Percentiles rank a stretch among this genome's conserved stretches.
Conservation (phyloP, 2,797 vertebrate genomes). For the Acomys russatus region DNA sequence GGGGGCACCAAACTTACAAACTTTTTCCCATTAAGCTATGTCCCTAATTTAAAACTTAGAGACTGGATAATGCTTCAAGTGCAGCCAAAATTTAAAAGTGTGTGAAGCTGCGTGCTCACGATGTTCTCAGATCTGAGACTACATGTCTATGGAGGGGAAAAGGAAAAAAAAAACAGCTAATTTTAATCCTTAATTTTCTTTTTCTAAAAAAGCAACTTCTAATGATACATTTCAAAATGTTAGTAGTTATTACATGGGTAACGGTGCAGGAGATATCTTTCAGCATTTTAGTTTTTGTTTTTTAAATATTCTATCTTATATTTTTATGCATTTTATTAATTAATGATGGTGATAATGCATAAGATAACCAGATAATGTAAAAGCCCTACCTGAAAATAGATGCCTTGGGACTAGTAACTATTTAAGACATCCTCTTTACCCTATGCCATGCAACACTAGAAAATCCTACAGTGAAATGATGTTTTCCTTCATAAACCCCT, state of each 20-base stretch:
- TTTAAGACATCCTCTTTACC: background rate
- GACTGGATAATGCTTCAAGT: background rate
- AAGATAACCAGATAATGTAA: background rate
- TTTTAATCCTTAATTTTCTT: background rate
- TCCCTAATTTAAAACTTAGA: background rate
- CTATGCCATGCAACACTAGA: background rate
- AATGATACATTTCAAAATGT: background rate
- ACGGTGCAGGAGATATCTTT: background rate
- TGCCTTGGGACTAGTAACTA: background rate
- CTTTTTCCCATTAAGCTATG: background rate
- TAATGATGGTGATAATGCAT: background rate
- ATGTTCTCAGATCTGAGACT: background rate
- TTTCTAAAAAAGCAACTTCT: background rate
- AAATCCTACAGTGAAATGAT: background rate
- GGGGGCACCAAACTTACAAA: background rate
- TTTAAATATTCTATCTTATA: background rate
- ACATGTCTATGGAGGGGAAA: background rate
- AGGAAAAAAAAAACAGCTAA: background rate
- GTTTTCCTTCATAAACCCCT: background rate
- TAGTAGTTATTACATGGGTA: background rate
- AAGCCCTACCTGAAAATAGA: background rate
- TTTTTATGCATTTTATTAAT: background rate
- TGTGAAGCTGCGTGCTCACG: background rate
- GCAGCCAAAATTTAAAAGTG: background rate
- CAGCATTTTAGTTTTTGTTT: background rate